phyloP scores from a whole-genome alignment of 2,797 vertebrate species.

The Syncerus caffer region DNA sequence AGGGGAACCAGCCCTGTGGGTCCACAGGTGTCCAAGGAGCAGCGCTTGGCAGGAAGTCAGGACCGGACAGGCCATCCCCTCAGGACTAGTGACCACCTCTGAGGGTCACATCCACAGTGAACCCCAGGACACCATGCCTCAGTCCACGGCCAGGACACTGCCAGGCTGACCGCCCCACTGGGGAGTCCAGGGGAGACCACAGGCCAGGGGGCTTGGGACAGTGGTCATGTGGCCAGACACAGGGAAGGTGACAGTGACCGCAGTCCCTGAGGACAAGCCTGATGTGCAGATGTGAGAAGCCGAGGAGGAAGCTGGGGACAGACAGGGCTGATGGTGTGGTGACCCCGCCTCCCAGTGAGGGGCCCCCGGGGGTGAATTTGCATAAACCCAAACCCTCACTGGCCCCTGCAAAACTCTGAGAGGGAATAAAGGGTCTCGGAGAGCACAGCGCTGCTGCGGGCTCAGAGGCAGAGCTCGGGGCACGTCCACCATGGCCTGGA shows the following conservation, averaged over 20 bases:
- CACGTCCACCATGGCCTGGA: background rate
- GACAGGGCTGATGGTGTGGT: background rate
- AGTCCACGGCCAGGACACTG: background rate
- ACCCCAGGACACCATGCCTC: background rate
- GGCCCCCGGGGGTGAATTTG: background rate
- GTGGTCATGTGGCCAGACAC: background rate
- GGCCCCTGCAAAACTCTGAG: background rate
- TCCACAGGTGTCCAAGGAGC: background rate
- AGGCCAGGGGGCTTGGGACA: rapidly evolving
- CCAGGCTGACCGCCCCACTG: background rate
- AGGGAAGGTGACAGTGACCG: background rate
- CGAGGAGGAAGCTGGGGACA: background rate
- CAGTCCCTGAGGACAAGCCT: background rate
- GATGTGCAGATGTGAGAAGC: background rate
- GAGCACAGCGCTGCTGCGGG: background rate
- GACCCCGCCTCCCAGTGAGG: background rate
- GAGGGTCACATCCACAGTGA: background rate
- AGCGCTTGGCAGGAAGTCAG: background rate
- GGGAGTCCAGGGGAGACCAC: background rate
- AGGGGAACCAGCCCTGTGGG: no score
- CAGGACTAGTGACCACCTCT: background rate
- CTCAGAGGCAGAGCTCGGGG: background rate
- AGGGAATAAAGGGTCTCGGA: background rate
- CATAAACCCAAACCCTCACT: background rate
- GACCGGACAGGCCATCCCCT: background rate